A percentile compares a stretch with the other conserved stretches of the same genome.
Conservation (phyloP, 2,797 vertebrate species). For the Caiman crocodilus region DNA sequence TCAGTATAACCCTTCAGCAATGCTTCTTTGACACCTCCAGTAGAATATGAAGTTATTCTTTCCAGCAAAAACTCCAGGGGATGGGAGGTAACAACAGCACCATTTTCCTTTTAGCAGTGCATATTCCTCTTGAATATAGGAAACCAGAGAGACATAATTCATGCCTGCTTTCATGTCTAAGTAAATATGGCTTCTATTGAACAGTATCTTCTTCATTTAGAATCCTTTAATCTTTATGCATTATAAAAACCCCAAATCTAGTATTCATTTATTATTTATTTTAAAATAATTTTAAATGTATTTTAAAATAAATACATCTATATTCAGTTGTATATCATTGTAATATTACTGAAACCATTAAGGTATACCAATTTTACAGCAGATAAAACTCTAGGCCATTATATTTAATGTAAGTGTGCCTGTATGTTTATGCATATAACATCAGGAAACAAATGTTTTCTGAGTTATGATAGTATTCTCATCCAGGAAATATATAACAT, state of each 20-base stretch:
- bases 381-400: background rate
- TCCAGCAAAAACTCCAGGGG: background rate
- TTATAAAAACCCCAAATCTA: too few relatives aligned
- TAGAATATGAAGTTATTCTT: background rate
- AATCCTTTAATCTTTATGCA: accelerated
- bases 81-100: background rate
- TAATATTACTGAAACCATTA: background rate
- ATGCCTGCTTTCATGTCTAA: background rate
- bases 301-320: background rate
- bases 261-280: too few relatives aligned
- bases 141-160: background rate
- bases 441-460: background rate
- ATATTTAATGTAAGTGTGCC: background rate
- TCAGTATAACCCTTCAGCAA: background rate
- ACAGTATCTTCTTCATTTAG: background rate
- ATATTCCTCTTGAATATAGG: background rate
- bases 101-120: background rate
- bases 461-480: background rate
- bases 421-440: background rate
- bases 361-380: background rate
- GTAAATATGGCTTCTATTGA: background rate
- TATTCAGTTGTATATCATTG: background rate
- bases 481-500: background rate
- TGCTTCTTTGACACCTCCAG: background rate
- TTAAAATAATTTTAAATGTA: too few relatives aligned